Conservation (phyloP, 2,113 vertebrate genomes). For the Procapra przewalskii region DNA sequence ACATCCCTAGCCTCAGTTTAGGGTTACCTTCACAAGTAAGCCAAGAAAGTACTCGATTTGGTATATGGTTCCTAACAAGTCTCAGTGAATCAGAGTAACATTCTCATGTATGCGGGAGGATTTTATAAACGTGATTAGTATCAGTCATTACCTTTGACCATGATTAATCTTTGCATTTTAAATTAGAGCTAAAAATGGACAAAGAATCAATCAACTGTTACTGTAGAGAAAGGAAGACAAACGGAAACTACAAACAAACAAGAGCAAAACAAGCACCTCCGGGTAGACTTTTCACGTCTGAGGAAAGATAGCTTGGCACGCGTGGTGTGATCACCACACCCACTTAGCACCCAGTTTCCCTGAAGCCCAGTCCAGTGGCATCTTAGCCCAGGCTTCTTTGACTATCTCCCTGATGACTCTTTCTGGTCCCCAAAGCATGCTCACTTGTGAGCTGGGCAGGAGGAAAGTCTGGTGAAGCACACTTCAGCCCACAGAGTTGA, state of each 20-base stretch:
- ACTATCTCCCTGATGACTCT: neutral
- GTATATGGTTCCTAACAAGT: neutral
- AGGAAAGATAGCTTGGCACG: neutral
- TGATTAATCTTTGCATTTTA: neutral
- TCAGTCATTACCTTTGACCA: neutral
- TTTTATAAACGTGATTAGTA: neutral
- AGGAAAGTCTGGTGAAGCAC: neutral
- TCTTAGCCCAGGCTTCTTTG: neutral
- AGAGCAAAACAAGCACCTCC: neutral
- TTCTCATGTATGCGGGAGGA: neutral
- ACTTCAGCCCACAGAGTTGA: neutral
- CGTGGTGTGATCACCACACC: fast-evolving
- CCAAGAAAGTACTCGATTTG: neutral
- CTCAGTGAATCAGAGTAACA: neutral
- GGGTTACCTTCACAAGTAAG: neutral
- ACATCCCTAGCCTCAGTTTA: neutral
- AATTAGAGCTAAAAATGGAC: neutral
- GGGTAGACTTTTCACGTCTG: neutral
- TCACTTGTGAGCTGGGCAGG: neutral
- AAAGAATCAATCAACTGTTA: neutral
- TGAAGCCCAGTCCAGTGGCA: neutral
- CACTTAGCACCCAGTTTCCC: neutral
- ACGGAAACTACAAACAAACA: neutral
- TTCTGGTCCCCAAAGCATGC: neutral
- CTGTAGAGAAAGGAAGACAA: neutral